Evolutionary conservation across 2,113 vertebrate genomes (phyloP), one percentile per base, ranked within the genome.

Genomic region (Emydura subglobosa): DNA sequence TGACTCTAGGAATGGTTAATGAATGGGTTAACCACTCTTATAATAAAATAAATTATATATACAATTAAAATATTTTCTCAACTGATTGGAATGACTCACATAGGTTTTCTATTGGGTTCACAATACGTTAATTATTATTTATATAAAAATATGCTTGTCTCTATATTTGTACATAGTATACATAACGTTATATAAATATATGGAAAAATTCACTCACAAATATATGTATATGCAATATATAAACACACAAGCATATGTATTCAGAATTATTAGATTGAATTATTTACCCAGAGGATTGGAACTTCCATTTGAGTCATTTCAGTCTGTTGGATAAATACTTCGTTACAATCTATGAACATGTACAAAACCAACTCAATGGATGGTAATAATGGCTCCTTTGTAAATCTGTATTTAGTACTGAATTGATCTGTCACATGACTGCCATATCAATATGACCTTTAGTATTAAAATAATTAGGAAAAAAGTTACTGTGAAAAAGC

Each of bases 371-470:
- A 95, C 47, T 94, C 74, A 94, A 39, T n/a, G 87, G 86, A 93
- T 93, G 94, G 82, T 50, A 94, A 19, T 54, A 95, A 74, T 7
- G 39, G 61, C 31, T 95, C 85, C 89, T 91, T 95, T 83, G 24
- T 90, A 91, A 95, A 2, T 19, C 53, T 3, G 6, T 87, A 72
- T 92, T 96, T 85, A 88, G 68, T 74, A 92, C 29, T 90, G 88
- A 47, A 95, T 25, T 94, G 93, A 92, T 96, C 88, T 95, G 95
- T 96, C 87, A 72, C 87, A 91, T 85, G 87, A 88, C 92, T 87
- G 89, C 59, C 91, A 95, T 49, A 72, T 96, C 96, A 91, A 92
- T 96, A 96, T 0, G 57, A 97, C 90, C 91, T 95, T 95, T 88
- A 92, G 90, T 94, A 72, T 91, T 87, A 86, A 95, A 92, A 82